Evolutionary conservation across 2,113 vertebrate species (phyloP).

Genomic region (Pionites leucogaster): DNA sequence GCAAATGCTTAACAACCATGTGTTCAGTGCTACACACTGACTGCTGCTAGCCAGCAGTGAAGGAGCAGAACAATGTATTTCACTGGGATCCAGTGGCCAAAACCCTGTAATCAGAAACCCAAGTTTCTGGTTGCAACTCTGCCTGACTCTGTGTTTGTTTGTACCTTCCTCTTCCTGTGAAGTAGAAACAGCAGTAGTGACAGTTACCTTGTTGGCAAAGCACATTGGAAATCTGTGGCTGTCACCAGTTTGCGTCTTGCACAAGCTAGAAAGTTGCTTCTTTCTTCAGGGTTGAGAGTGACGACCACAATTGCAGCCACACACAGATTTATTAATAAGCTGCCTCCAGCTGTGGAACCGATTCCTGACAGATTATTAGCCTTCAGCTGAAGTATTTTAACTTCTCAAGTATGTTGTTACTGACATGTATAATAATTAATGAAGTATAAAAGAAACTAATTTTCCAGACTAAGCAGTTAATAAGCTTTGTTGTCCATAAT

Average conservation of each 20-base stretch:
- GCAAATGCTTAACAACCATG: background rate
- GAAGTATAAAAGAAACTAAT: conserved; percentile 9
- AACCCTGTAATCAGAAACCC: background rate
- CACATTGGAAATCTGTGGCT: background rate
- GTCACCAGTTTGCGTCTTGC: background rate
- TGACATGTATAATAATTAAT: conserved; percentile 38
- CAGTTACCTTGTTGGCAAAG: background rate
- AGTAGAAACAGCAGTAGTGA: background rate
- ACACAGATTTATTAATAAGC: background rate
- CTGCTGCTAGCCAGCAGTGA: background rate
- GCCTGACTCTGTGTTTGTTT: background rate
- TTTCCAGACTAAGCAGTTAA: conserved; percentile 45
- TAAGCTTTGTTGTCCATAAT: conserved; percentile 39
- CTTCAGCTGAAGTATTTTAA: conserved; percentile 24
- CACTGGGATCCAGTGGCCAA: background rate
- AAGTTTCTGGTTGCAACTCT: background rate
- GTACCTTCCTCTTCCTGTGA: background rate
- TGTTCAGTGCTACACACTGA: fast-evolving
- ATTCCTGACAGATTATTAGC: conserved; percentile 27
- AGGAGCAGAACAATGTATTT: background rate
- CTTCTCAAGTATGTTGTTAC: conserved; percentile 21
- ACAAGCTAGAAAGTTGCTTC: background rate
- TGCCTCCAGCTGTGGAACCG: conserved; percentile 1
- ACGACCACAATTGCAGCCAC: background rate
- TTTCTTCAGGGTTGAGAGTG: background rate